These are phyloP conservation scores for Alosa alosa DNA, from an alignment of 2,113 vertebrate species.

Conservation along the genomic window DNA sequence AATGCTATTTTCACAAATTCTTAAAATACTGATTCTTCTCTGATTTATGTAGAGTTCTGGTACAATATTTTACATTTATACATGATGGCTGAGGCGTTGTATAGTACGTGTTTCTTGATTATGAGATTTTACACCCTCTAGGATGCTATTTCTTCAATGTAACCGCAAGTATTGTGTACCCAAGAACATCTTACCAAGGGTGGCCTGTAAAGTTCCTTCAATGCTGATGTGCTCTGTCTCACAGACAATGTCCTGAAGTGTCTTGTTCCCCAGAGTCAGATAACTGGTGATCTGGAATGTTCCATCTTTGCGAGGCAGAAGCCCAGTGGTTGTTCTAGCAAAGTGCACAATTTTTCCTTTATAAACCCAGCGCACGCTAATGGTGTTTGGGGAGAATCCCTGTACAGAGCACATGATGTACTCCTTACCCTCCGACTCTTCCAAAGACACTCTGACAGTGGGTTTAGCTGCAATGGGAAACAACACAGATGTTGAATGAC, in stretches of 20 bases:
- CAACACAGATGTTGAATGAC: background rate
- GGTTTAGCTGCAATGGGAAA: constrained; percentile 30
- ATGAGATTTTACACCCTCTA: background rate
- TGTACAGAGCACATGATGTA: constrained; percentile 27
- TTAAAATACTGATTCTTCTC: background rate
- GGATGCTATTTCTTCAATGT: background rate
- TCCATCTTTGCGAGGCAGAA: constrained; percentile 41
- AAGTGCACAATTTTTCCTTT: constrained; percentile 22
- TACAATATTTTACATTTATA: too few species aligned
- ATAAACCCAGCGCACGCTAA: constrained; percentile 33
- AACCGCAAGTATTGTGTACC: background rate
- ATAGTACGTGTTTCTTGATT: background rate
- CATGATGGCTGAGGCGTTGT: background rate
- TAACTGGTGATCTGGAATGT: constrained; percentile 43
- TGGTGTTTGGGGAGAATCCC: constrained; percentile 39
- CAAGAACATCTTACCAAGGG: constrained; percentile 17
- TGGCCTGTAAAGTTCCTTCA: constrained; percentile 20
- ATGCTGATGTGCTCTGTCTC: constrained; percentile 40
- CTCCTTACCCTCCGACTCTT: constrained; percentile 2
- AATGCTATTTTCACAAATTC: background rate
- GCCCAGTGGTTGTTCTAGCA: constrained; percentile 28
- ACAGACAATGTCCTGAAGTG: constrained; percentile 19
- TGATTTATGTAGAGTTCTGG: too few species aligned
- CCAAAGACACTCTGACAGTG: constrained; percentile 9
- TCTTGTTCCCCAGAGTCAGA: constrained; percentile 29